These are phyloP conservation scores for Pseudotriccus pelzelni DNA, from an alignment of 2,797 vertebrate species.

Conservation along the genomic window DNA sequence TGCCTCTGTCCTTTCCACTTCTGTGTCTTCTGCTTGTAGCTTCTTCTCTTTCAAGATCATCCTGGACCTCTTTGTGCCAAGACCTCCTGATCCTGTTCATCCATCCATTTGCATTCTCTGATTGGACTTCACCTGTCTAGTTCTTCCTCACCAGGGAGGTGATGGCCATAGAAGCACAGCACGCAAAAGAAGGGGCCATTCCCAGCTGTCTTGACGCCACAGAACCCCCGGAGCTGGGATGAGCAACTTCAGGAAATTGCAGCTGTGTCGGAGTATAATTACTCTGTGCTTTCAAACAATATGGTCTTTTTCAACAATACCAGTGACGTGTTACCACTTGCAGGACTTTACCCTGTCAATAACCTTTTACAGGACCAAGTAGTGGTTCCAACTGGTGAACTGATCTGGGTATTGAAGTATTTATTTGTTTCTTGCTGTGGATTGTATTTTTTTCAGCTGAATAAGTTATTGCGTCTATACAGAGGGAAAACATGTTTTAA, in stretches of 20 bases:
- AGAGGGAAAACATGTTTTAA: background rate
- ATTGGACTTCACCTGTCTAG: background rate
- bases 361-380: fast-evolving
- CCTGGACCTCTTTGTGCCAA: background rate
- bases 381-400: background rate
- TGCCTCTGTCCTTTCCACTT: background rate
- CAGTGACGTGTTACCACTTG: background rate
- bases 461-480: background rate
- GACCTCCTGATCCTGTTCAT: background rate
- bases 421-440: background rate
- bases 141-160: background rate
- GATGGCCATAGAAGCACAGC: background rate
- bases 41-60: background rate
- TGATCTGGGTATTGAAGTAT: background rate
- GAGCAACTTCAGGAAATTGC: background rate
- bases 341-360: background rate
- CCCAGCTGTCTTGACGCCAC: background rate
- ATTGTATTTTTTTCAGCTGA: background rate
- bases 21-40: background rate
- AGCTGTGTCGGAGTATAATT: background rate
- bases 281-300: background rate
- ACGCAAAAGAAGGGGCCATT: background rate
- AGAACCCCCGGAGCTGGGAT: background rate
- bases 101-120: background rate
- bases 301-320: background rate